A percentile compares a stretch with the other conserved stretches of the same genome.
Conservation (phyloP, 1,140 invertebrate genomes). For the Spodoptera litura region DNA sequence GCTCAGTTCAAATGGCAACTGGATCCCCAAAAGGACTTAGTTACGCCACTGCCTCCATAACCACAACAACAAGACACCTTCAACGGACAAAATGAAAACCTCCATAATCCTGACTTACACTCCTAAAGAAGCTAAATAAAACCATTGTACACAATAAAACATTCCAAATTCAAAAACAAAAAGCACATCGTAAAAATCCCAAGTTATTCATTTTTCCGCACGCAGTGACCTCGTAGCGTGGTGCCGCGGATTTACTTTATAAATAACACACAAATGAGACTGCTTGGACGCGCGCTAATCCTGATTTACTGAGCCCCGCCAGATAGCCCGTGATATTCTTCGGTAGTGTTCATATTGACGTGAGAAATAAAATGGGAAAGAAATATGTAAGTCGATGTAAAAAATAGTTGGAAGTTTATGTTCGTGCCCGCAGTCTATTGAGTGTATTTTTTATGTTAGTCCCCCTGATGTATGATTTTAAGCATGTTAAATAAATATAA, state of each 20-base stretch:
- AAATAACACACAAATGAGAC: slow-evolving; percentile 79
- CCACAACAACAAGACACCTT: no score
- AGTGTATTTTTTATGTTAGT: slow-evolving; percentile 1
- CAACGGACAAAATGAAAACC: no score
- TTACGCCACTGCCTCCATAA: no score
- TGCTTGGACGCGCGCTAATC: slow-evolving; percentile 71
- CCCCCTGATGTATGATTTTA: slow-evolving; percentile 23
- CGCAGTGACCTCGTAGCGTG: slow-evolving; percentile 55
- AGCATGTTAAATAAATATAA: slow-evolving; percentile 35
- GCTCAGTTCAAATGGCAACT: no score
- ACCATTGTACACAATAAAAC: slow-evolving; percentile 22
- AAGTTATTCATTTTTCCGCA: slow-evolving; percentile 53
- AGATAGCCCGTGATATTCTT: slow-evolving; percentile 28
- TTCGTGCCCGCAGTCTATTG: slow-evolving; percentile 30
- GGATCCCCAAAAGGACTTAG: no score
- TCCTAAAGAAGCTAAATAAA: slow-evolving; percentile 15
- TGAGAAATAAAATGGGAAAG: slow-evolving; percentile 32
- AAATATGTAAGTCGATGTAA: slow-evolving; percentile 46
- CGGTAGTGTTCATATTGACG: slow-evolving; percentile 43
- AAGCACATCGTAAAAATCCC: slow-evolving; percentile 58
- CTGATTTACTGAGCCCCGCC: slow-evolving; percentile 74
- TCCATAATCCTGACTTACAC: background rate
- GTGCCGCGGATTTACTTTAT: slow-evolving; percentile 74
- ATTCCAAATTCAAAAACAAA: slow-evolving; percentile 44
- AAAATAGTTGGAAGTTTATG: slow-evolving; percentile 44